phyloP scores from a whole-genome alignment of 2,888 invertebrate species.

The Pherbina coryleti region DNA sequence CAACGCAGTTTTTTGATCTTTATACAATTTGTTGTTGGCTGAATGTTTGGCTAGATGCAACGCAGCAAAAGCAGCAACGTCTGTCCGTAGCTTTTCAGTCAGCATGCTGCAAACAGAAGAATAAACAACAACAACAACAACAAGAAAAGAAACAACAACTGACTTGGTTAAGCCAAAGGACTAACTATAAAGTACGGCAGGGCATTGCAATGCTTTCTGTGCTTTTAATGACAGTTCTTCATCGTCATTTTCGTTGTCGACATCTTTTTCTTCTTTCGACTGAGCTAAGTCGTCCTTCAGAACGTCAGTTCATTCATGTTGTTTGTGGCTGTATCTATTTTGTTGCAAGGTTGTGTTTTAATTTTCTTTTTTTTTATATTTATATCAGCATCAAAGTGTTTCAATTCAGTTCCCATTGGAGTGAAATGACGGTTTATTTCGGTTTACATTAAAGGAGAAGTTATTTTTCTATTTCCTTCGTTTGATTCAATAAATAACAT shows the following conservation, averaged over 20 bases:
- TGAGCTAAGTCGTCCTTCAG: background rate
- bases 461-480: too few relatives aligned
- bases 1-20: constrained; percentile 8
- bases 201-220: constrained; percentile 19
- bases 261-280: background rate
- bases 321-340: background rate
- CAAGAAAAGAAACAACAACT: background rate
- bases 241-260: background rate
- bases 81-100: background rate
- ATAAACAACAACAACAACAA: background rate
- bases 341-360: background rate
- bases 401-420: constrained; percentile 8
- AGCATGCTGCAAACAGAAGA: background rate
- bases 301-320: background rate
- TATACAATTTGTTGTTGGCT: background rate
- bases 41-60: background rate
- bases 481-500: too few relatives aligned
- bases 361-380: background rate
- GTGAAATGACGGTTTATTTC: too few relatives aligned
- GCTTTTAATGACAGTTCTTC: background rate
- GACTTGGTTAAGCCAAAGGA: background rate
- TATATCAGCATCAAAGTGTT: background rate
- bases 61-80: background rate
- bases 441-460: too few relatives aligned
- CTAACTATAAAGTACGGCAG: background rate